Evolutionary conservation across 2,888 invertebrate species (phyloP), one percentile per base, ranked within the genome.

Genomic region (Fragum fragum): DNA sequence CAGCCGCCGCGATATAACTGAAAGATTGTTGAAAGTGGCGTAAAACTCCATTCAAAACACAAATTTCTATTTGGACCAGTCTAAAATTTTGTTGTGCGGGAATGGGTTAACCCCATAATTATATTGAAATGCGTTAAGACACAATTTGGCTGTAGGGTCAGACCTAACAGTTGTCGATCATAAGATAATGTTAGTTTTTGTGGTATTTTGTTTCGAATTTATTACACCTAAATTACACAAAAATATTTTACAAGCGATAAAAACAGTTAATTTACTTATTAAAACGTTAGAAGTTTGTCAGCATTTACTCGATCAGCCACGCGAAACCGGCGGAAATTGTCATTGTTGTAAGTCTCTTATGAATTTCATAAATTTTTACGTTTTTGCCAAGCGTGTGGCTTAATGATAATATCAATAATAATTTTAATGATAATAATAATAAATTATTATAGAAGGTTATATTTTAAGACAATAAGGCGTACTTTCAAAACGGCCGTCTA

Each of bases 191-290:
- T 29, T 6, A 9, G 5, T 28, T 18, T n/a, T 21, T 57, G 21
- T 57, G n/a, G 63, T 63, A n/a, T 32, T 63, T 32, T 63, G 23
- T n/a, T 23, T 21, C n/a, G 18, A 28, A 16, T 63, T 28, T 36
- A 32, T 32, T n/a, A 16, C 63, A 32, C 1, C n/a, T 36, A 63
- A 63, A 63, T 63, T 29, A 36, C 36, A 32, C 63, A 14, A 28
- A 57, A 57, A 57, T 57, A 57, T 57, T 57, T 57, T 28, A 26
- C 28, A 28, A 28, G 28, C 26, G 57, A 28, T 57, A 28, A 57
- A 57, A 23, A 57, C 57, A 26, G 57, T 14, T 57, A 57, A 57
- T 57, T 57, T 57, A 57, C 28, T 57, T 57, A 57, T 28, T 57
- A 28, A 16, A 57, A 57, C 28, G 57, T 57, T 57, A 57, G 57